These are phyloP conservation scores for Conger conger DNA, from an alignment of 2,113 vertebrate species.

Conservation along the genomic window DNA sequence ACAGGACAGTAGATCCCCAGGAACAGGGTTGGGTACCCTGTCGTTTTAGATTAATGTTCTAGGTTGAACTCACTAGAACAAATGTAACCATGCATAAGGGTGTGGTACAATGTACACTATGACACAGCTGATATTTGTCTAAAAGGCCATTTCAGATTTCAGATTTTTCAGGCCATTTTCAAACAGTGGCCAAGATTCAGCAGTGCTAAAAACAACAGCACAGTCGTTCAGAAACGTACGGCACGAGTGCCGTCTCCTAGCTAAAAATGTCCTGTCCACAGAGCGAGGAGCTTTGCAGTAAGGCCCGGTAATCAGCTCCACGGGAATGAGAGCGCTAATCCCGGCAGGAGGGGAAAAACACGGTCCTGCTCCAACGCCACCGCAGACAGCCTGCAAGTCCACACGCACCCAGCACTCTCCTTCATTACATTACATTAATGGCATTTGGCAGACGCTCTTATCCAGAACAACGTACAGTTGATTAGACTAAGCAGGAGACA, in stretches of 20 bases:
- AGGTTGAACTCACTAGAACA: not conserved
- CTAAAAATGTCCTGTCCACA: not conserved
- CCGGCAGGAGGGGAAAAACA: not conserved
- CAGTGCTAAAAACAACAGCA: not conserved
- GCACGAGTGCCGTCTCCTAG: not conserved
- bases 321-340: not conserved
- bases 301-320: slow-evolving; percentile 4
- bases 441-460: too few relatives aligned
- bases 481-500: too few relatives aligned
- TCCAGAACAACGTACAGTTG: too few relatives aligned
- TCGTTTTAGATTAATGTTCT: not conserved
- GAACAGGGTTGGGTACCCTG: too few relatives aligned
- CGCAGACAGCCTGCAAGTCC: not conserved
- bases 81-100: not conserved
- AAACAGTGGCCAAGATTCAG: not conserved
- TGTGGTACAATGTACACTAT: not conserved
- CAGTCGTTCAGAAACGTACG: not conserved
- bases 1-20: too few relatives aligned
- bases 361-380: not conserved
- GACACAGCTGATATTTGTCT: too few relatives aligned
- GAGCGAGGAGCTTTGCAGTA: not conserved
- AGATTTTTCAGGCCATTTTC: too few relatives aligned
- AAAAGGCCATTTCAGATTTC: too few relatives aligned
- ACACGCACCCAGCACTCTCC: not conserved
- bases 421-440: too few relatives aligned